Base-by-base conservation (phyloP, 2,113 vertebrate species). In the Astatoreochromis straeleni region DNA sequence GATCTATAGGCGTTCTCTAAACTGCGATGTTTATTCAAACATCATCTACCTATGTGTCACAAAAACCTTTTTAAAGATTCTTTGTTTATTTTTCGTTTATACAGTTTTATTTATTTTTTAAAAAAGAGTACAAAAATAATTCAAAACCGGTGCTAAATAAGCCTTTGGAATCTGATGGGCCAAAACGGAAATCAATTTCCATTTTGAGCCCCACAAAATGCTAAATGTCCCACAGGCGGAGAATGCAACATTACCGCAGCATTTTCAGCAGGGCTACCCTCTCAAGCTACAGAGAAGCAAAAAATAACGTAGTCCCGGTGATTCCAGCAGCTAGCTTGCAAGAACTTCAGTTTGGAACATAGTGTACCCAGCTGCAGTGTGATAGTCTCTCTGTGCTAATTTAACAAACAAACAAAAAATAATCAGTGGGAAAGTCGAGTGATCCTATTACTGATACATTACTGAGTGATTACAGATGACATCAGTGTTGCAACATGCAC, bases 201-300 rank as follows among this genome's bases (percentile, higher is more conserved):
- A 19, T 49, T 78, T 5, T 45, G 9, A 70, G 42, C 2, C 13
- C 11, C 2, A 31, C 0, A 54, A 29, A 60, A 1, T 0, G 0
- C 5, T 0, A 21, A 2, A 68, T 79, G 21, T 58, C 89, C 26
- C 17, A 83, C 9, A 2, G 55, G 55, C 21, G 0, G 0, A 0
- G 57, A 93, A 93, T 3, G 89, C 84, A 47, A 14, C 93, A 90
- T 85, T 92, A 91, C 94, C 80, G 92, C 93, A 90, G 90, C 88
- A 29, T 35, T 87, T 79, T 70, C 82, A 80, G 54, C 68, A 38
- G 88, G 35, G 45, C 80, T 51, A 60, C 14, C 14, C 60, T 16
- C 24, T 31, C 31, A 51, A 19, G 38, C 78, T 10, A 47, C 5
- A 12, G 19, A 75, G 84, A 81, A 83, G 83, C 49, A 8, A 9